These are phyloP conservation scores for Bemisia tabaci DNA, from an alignment of 1,140 invertebrate genomes.

Conservation along the genomic window DNA sequence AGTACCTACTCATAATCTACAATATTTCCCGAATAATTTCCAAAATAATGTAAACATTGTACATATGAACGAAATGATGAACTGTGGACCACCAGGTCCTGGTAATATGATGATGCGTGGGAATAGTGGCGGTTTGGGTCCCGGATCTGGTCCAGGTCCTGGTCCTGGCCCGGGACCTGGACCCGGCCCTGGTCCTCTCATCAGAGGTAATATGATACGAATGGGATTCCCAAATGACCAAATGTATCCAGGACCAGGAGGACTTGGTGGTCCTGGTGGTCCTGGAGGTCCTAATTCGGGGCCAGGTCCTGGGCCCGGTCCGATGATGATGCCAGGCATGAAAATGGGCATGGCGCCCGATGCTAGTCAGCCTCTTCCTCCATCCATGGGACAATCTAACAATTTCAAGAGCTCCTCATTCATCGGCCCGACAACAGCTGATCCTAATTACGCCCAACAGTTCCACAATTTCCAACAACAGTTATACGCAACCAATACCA, in stretches of 20 bases:
- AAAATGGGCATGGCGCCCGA: conserved; percentile 36
- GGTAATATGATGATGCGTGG: conserved; percentile 14
- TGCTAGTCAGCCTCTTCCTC: conserved; percentile 56
- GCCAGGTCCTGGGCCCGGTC: conserved; percentile 21
- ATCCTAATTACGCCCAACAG: conserved; percentile 86
- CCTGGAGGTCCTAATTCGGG: conserved; percentile 33
- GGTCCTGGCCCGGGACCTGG: conserved; percentile 18
- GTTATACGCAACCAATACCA: conserved; percentile 76
- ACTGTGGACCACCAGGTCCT: conserved; percentile 10
- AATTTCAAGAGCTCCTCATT: conserved; percentile 68
- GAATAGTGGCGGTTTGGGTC: not conserved
- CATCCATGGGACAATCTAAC: conserved; percentile 57
- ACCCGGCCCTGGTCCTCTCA: conserved; percentile 21
- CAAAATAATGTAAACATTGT: conserved; percentile 18
- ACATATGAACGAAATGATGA: conserved; percentile 12
- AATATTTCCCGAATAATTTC: conserved; percentile 49
- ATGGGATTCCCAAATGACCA: conserved; percentile 29
- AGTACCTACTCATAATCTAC: conserved; percentile 52
- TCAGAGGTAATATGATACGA: conserved; percentile 15
- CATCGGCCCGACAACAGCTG: conserved; percentile 66
- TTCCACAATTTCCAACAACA: conserved; percentile 92
- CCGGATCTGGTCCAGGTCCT: conserved; percentile 14
- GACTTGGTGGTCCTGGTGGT: conserved; percentile 23
- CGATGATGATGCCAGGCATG: conserved; percentile 17
- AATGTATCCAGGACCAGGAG: conserved; percentile 19